Evolutionary conservation across 35 echinoderm and acorn worm species (phyloP), one percentile per base, ranked within the genome.

Genomic region (Patiria miniata): DNA sequence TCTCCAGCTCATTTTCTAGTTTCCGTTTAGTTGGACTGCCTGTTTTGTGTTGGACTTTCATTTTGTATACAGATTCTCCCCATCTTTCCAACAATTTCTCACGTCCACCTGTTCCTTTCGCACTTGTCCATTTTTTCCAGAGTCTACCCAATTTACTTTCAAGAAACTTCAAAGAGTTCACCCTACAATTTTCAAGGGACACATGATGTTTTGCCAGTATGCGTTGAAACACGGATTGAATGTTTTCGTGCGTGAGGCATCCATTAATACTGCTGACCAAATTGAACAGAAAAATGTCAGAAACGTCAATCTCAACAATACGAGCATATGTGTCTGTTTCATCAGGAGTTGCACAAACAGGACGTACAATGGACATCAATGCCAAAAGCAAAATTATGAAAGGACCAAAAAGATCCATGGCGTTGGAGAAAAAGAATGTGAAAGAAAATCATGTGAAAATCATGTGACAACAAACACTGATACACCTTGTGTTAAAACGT

Each of bases 11-110:
- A 32, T 87, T 37, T 87, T 77, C 56, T 42, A 80, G 39, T 68
- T 61, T 80, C 39, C 73, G 47, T 50, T 83, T 90, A 30, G 58
- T 83, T 40, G 88, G 60, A 33, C 76, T 83, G 30, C 90, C 77
- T 10, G 85, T 87, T 82, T 39, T 42, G 52, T 87, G 79, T 68
- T 44, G 79, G 34, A 76, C 18, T 51, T 78, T 78, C n/a, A 91
- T 9, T 44, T 37, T 83, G 68, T 83, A 83, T 15, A 33, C n/a
- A 28, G 78, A 60, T 60, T 81, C 36, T 34, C 47, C 79, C 79
- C 79, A 90, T 39, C 61, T 76, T 40, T 68, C 77, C 15, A 77
- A 39, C 52, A 90, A 42, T 44, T 83, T 68, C 29, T 19, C 47
- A 34, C 57, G 44, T 15, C 77, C 34, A 51, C 7, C 21, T 39